Evolutionary conservation across 1,140 invertebrate species (phyloP), one percentile per base, ranked within the genome.

Genomic region (Lepeophtheirus salmonis): DNA sequence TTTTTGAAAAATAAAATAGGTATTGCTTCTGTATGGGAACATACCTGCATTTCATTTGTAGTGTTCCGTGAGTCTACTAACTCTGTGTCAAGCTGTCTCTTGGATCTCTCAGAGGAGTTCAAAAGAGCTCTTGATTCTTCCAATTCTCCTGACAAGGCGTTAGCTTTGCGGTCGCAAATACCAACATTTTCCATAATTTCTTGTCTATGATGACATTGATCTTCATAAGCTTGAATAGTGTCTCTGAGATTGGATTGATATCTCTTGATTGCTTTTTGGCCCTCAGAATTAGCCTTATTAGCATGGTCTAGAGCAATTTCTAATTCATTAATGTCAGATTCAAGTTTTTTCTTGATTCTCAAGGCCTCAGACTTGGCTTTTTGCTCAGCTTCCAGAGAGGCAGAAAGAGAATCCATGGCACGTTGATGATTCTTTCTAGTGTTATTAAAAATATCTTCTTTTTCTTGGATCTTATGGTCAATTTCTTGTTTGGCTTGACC

Each of bases 391-490:
- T 98, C 95, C 65, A 98, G 81, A 68, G 87, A 92, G 66, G 92
- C 92, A 78, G 97, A 92, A 88, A 98, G 97, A 66, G 91, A 96
- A 74, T 98, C 95, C 69, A 98, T 82, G 61, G 92, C 89, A 65
- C 94, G 86, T 77, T 97, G 91, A 78, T 98, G 95, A 74, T 97
- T 97, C 81, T 97, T 97, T 73, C 94, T 84, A 12, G 78, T 79
- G 67, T 77, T 79, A 62, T 80, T 78, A 67, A 80, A 80, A 65
- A 80, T 78, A 65, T 80, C 79, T 64, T 80, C 79, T 65, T 80
- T 80, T 65, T 80, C 79, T 63, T 72, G 73, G 55, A 80, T 67
- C 30, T 78, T 67, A 62, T 77, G 73, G 66, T 80, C 78, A 63
- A 80, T 80, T 63, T 80, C 79, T 57, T 74, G 69, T 54, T 77